Evolutionary conservation across 1,140 invertebrate species (phyloP).

Genomic region (Anastatus disparis): DNA sequence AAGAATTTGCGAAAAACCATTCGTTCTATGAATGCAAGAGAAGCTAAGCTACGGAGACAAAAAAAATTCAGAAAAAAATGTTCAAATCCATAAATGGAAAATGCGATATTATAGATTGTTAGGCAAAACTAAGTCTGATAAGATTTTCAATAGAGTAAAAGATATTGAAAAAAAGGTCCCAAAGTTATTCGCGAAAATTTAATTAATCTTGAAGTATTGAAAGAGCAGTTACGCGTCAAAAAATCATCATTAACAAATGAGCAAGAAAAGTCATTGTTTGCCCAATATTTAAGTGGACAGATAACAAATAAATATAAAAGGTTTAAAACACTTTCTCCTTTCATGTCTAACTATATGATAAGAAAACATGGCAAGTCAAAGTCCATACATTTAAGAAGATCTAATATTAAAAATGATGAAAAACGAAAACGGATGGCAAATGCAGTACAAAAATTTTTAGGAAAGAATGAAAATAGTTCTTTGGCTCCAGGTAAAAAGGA

Average conservation of each 20-base stretch:
- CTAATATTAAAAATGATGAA: conserved; percentile 3
- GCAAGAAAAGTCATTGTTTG: background rate
- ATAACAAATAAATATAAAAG: conserved; percentile 1
- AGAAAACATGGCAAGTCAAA: background rate
- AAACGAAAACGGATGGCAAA: background rate
- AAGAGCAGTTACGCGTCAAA: background rate
- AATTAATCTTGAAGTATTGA: no score
- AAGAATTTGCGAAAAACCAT: no score
- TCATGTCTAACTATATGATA: background rate
- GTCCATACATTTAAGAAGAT: background rate
- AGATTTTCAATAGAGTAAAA: no score
- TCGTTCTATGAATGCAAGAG: no score
- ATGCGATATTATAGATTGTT: no score
- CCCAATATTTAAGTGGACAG: background rate
- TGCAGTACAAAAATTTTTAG: conserved; percentile 40
- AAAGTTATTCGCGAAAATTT: no score
- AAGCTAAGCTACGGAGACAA: no score
- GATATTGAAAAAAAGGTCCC: no score
- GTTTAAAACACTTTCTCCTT: background rate
- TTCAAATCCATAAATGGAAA: no score
- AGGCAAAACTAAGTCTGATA: no score
- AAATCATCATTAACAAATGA: background rate
- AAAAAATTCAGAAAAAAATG: no score
- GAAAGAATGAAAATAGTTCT: conserved; percentile 43
- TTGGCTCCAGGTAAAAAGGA: conserved; percentile 47